Evolutionary conservation across 2,797 vertebrate species (phyloP).

Genomic region (Cirrhinus molitorella): DNA sequence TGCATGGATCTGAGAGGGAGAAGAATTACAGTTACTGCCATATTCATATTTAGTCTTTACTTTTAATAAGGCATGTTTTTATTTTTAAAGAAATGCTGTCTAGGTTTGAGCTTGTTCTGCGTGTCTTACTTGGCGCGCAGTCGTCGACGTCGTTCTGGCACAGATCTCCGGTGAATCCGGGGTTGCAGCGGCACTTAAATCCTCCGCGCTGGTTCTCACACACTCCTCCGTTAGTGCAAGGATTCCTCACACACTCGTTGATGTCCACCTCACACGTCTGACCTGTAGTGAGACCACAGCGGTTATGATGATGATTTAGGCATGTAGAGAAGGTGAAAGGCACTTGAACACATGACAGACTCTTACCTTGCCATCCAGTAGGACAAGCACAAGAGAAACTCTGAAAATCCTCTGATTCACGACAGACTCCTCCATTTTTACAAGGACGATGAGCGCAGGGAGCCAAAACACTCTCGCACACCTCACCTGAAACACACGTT

Average conservation of each 20-base stretch:
- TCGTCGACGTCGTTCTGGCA: slow-evolving; percentile 90
- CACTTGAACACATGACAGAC: neutral
- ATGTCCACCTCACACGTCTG: slow-evolving; percentile 95
- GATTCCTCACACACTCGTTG: slow-evolving; percentile 94
- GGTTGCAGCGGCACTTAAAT: slow-evolving; percentile 86
- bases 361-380: slow-evolving; percentile 92
- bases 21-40: neutral
- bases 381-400: slow-evolving; percentile 94
- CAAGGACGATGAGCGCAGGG: slow-evolving; percentile 89
- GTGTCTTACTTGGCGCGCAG: slow-evolving; percentile 90
- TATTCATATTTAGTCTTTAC: neutral
- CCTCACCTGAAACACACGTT: slow-evolving; percentile 80
- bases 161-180: slow-evolving; percentile 87
- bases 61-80: neutral
- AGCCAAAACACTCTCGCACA: slow-evolving; percentile 90
- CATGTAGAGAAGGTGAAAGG: neutral
- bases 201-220: slow-evolving; percentile 91
- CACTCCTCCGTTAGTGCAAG: slow-evolving; percentile 86
- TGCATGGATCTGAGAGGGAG: slow-evolving; percentile 86
- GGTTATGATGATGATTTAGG: neutral
- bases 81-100: neutral
- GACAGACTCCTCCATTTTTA: slow-evolving; percentile 87
- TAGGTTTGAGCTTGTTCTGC: neutral
- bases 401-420: slow-evolving; percentile 90
- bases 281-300: slow-evolving; percentile 72